Evolutionary conservation across 2,797 vertebrate species (phyloP).

Genomic region (Bradypus variegatus): DNA sequence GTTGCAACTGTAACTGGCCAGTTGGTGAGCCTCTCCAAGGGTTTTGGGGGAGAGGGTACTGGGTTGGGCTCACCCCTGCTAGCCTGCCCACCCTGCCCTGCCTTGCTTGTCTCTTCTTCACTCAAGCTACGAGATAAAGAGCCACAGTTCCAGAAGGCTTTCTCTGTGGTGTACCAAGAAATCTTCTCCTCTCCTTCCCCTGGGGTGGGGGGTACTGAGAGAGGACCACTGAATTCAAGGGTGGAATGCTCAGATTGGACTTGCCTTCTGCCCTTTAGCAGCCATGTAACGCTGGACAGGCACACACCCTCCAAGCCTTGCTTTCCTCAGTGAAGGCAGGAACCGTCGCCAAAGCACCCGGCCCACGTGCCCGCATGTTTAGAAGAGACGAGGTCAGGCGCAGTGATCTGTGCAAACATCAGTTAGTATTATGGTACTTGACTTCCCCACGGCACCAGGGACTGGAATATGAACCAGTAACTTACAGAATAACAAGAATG

Average conservation of each 20-base stretch:
- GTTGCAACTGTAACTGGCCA: not conserved
- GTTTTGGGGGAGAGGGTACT: not conserved
- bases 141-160: not conserved
- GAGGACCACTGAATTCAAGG: not conserved
- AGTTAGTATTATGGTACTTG: not conserved
- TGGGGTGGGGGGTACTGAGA: not conserved
- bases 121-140: not conserved
- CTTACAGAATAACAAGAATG: not conserved
- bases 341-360: too few species aligned
- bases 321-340: not conserved
- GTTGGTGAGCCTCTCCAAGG: not conserved
- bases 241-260: not conserved
- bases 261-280: not conserved
- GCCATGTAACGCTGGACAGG: too few species aligned
- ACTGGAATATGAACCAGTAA: not conserved
- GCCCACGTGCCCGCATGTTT: fast-evolving
- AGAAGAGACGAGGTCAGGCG: not conserved
- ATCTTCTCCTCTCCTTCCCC: not conserved
- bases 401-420: not conserved
- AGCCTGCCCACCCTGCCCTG: fast-evolving
- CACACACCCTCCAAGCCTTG: not conserved
- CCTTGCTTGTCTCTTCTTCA: not conserved
- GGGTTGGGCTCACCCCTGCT: not conserved
- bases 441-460: not conserved
- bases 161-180: not conserved